These are phyloP conservation scores for Bucorvus abyssinicus DNA, from an alignment of 2,797 vertebrate species.

Conservation along the genomic window DNA sequence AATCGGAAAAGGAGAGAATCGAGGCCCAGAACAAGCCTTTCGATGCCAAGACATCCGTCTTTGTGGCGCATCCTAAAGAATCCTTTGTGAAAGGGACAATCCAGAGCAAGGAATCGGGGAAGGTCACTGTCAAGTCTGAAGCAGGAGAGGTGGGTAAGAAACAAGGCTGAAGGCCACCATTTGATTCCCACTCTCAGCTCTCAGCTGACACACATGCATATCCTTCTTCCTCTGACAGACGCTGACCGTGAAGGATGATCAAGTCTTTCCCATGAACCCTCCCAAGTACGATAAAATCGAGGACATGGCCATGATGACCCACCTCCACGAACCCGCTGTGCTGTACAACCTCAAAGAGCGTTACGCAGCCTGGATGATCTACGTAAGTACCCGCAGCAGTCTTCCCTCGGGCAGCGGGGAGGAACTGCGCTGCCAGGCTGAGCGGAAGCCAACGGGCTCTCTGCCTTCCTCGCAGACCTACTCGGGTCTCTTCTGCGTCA, in stretches of 20 bases:
- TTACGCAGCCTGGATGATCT: constrained; percentile 91
- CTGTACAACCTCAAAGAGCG: constrained; percentile 88
- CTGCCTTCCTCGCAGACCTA: neutral
- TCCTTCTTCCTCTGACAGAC: neutral
- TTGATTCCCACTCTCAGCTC: neutral
- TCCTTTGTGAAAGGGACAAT: constrained; percentile 32
- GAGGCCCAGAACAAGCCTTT: constrained; percentile 34
- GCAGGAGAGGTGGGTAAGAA: constrained; percentile 76
- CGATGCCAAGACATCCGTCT: neutral
- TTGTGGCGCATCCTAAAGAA: neutral
- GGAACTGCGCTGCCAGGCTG: neutral
- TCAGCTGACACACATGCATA: neutral
- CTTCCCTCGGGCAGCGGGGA: neutral
- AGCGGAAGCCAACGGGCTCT: neutral
- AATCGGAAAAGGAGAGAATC: neutral
- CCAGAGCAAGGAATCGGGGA: neutral
- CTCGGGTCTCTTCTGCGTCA: neutral
- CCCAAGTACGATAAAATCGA: constrained; percentile 26
- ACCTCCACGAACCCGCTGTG: no score
- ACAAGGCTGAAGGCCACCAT: rapidly evolving
- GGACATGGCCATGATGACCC: constrained; percentile 73
- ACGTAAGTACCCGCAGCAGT: constrained; percentile 68
- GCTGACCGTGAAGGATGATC: constrained; percentile 39
- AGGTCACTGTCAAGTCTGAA: constrained; percentile 47
- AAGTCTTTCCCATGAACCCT: constrained; percentile 2